Base-by-base conservation (phyloP, 2,113 vertebrate genomes). In the Ctenomys sociabilis region DNA sequence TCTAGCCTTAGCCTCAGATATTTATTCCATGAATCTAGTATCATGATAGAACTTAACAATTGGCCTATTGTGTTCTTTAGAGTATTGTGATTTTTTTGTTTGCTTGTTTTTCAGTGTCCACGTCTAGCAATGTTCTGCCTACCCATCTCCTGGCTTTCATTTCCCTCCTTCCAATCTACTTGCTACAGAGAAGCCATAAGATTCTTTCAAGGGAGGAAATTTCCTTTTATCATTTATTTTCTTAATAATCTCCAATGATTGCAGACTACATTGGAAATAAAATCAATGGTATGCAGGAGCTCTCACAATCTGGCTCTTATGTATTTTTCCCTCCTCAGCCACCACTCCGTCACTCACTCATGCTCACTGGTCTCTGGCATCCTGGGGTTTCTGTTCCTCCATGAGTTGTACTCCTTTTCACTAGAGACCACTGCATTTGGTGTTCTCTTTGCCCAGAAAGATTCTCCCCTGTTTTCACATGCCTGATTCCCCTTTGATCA, bases 81-180 rank as follows among this genome's bases (percentile, higher is more conserved):
- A 22, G 35, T 52, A 66, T 59, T 57, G n/a, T 57, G 10, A 68
- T 66, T 92, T 90, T n/a, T n/a, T n/a, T n/a, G 28, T 12, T 94
- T 95, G 11, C 13, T 94, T 90, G 61, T 16, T 94, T 92, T 82
- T 75, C 61, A 21, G n/a, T 43, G 66, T 86, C 9, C 70, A 35
- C 63, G 37, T 83, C 35, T 45, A 88, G 21, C 49, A 22, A 45
- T 26, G 28, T 26, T 59, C n/a, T 61, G 59, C 6, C 66, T 64
- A 72, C 19, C 43, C 45, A 32, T 63, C 26, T 87, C 43, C 63
- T 81, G 57, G 61, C 11, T 86, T 70, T 90, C 6, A 86, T 24
- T 78, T 82, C 16, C 43, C 22, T 85, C 17, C 66, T 95, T 66
- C 68, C 30, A 63, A 61, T 75, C 24, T 2, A 59, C 9, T 84